Percentiles rank a stretch among this genome's conserved stretches.
These are phyloP conservation scores for Diarsia dahlii DNA, from an alignment of 2,888 invertebrate genomes.

Conservation along the genomic window DNA sequence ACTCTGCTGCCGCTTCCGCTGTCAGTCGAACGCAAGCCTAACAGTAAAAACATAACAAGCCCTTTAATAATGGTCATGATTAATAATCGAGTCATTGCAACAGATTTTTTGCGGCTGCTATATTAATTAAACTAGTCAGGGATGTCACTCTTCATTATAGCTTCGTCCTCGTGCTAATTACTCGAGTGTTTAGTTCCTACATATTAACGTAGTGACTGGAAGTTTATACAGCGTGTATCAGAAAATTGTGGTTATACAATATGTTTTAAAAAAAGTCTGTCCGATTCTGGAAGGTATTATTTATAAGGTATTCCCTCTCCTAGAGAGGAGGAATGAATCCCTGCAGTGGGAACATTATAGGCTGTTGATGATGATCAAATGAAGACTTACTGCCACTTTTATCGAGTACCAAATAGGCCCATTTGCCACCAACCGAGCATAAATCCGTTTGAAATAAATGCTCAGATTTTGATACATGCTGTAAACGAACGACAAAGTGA, in stretches of 20 bases:
- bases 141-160: slow-evolving; percentile 54
- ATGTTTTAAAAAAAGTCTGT: too few species aligned
- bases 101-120: slow-evolving; percentile 57
- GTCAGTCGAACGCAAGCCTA: not conserved
- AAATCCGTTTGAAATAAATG: not conserved
- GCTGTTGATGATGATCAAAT: too few species aligned
- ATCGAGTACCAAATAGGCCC: too few species aligned
- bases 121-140: slow-evolving; percentile 60
- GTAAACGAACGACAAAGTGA: slow-evolving; percentile 1
- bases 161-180: slow-evolving; percentile 62
- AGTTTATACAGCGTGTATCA: slow-evolving; percentile 5
- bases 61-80: slow-evolving; percentile 34
- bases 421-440: too few species aligned
- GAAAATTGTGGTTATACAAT: not conserved
- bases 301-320: too few species aligned
- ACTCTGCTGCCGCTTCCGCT: not conserved
- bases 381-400: too few species aligned
- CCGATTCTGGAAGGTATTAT: too few species aligned
- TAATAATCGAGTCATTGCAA: slow-evolving; percentile 38
- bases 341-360: too few species aligned
- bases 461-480: not conserved
- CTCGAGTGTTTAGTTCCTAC: slow-evolving; percentile 38
- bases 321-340: too few species aligned
- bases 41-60: slow-evolving; percentile 30
- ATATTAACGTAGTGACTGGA: slow-evolving; percentile 27